phyloP scores from a whole-genome alignment of 2,888 invertebrate species.

The Hydrotaea cyrtoneurina region DNA sequence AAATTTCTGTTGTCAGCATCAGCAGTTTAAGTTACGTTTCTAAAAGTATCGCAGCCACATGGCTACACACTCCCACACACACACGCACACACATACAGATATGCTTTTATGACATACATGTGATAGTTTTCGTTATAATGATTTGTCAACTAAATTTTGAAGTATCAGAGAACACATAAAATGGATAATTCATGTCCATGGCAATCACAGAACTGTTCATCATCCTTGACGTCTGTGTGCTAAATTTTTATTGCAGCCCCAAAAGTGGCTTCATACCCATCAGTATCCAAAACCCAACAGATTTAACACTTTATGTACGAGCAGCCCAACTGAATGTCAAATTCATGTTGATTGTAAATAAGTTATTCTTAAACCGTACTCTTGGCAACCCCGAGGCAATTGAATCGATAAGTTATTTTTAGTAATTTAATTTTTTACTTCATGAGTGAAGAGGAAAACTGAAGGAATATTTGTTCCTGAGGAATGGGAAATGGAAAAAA shows the following conservation, averaged over 20 bases:
- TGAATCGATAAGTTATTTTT: no score
- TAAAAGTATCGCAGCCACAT: neutral
- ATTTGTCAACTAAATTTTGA: constrained; percentile 16
- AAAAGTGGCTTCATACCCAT: neutral
- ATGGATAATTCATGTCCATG: constrained; percentile 5
- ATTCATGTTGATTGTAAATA: no score
- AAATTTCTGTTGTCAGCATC: constrained; percentile 25
- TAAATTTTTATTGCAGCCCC: neutral
- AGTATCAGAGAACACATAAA: neutral
- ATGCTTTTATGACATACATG: neutral
- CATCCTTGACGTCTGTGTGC: neutral
- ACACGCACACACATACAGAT: neutral
- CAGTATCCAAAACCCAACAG: no score
- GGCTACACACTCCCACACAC: neutral
- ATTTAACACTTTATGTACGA: no score
- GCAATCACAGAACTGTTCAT: neutral
- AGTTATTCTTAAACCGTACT: no score
- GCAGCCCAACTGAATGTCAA: no score
- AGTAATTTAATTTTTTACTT: no score
- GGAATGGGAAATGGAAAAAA: no score
- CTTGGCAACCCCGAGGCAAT: no score
- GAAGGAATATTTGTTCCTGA: no score
- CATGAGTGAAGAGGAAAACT: no score
- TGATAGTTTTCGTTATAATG: constrained; percentile 8
- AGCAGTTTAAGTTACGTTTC: constrained; percentile 5